A percentile compares a stretch with the other conserved stretches of the same genome.
Conservation (phyloP, 2,797 vertebrate genomes). For the Lepus oiostolus region DNA sequence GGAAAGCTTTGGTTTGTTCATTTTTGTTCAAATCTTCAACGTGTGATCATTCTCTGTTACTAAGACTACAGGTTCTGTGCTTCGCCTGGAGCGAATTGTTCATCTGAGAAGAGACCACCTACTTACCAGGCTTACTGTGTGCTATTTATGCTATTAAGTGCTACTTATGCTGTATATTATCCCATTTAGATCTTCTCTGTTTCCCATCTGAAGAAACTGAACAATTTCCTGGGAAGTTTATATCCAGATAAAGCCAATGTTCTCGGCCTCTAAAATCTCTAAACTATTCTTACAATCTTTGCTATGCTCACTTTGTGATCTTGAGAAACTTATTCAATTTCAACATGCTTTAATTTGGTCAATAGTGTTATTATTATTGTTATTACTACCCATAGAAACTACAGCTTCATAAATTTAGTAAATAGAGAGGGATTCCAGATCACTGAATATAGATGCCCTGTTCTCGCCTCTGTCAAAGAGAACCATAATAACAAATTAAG, state of each 20-base stretch:
- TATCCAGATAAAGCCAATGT: slow-evolving; percentile 54
- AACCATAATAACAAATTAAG: no score
- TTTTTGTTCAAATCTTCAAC: slow-evolving; percentile 40
- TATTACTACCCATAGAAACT: slow-evolving; percentile 42
- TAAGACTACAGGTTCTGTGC: slow-evolving; percentile 45
- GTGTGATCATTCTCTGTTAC: slow-evolving; percentile 52
- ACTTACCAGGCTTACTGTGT: slow-evolving; percentile 28
- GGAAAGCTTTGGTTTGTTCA: slow-evolving; percentile 61
- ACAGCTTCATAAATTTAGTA: neutral
- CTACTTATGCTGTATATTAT: neutral
- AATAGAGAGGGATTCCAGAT: no score
- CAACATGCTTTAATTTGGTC: slow-evolving; percentile 39
- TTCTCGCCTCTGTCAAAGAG: no score
- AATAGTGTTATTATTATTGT: neutral
- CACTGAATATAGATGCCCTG: no score
- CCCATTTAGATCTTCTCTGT: slow-evolving; percentile 47
- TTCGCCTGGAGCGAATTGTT: slow-evolving; percentile 38
- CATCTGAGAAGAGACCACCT: slow-evolving; percentile 22
- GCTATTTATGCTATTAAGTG: slow-evolving; percentile 39
- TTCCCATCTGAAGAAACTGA: slow-evolving; percentile 51
- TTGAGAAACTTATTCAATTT: slow-evolving; percentile 32
- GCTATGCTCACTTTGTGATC: slow-evolving; percentile 40
- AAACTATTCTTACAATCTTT: slow-evolving; percentile 21
- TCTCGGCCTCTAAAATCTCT: slow-evolving; percentile 27
- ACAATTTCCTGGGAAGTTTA: slow-evolving; percentile 37